Evolutionary conservation across 2,888 invertebrate genomes (phyloP), one percentile per base, ranked within the genome.

Genomic region (Eristalinus aeneus): DNA sequence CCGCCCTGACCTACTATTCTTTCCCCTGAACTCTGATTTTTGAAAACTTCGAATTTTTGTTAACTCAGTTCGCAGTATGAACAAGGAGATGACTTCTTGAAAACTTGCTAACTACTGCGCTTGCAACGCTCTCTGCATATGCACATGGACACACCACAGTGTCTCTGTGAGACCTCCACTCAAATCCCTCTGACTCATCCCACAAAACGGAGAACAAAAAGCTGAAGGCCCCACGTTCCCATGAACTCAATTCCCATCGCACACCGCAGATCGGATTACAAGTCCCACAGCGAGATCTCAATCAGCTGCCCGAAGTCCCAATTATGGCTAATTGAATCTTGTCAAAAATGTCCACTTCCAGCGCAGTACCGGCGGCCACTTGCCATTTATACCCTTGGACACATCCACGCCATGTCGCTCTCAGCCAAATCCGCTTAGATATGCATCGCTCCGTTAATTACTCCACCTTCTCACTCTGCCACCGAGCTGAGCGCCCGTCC

Each of bases 371-470:
- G 72, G 81, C 68, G 72, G 64, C 31, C 72, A 8, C 22, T 71
- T 46, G 27, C 76, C 82, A 86, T 82, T 67, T 77, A 71, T 71
- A 71, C 53, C 69, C 46, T 16, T 10, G 9, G 58, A 56, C 61
- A 82, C 82, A 82, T 82, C 71, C 73, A 76, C 73, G 72, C 53
- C 67, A 85, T 80, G 81, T 82, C 77, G 65, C 76, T 56, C 74
- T 71, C 10, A 68, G 22, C 77, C 82, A 71, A 77, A 82, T 78
- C 34, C 69, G 60, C 63, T 82, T 34, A 77, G 86, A 82, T 85
- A 85, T 85, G 72, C 85, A 85, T 85, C 85, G 39, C 61, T 67
- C 5, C 54, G 69, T 86, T 86, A 86, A 86, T 86, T 86, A 86
- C 86, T 86, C 86, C 86, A 82, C 86, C 86, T 86, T 86, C 82